Evolutionary conservation across 2,888 invertebrate genomes (phyloP).

Genomic region (Ctenicera cuprea): DNA sequence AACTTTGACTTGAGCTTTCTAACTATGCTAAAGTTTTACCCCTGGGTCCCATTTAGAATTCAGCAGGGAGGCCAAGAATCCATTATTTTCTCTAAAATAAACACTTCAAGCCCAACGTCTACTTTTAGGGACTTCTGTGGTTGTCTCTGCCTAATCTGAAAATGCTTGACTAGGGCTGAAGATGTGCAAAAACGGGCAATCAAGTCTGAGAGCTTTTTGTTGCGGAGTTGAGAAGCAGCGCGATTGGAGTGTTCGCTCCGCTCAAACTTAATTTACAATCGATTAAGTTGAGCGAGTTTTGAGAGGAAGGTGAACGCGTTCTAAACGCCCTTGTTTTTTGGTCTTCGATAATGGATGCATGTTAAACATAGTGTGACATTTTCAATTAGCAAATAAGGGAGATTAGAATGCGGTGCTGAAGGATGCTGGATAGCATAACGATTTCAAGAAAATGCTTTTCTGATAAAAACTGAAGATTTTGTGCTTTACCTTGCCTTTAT

Average conservation of each 20-base stretch:
- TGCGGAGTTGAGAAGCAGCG: slow-evolving; percentile 30
- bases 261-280: slow-evolving; percentile 40
- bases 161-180: slow-evolving; percentile 32
- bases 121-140: slow-evolving; percentile 24
- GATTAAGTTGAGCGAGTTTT: slow-evolving; percentile 35
- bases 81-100: slow-evolving; percentile 16
- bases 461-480: no score
- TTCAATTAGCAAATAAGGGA: slow-evolving; percentile 22
- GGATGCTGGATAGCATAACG: neutral
- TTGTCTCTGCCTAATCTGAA: slow-evolving; percentile 27
- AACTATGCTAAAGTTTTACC: neutral
- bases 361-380: slow-evolving; percentile 30
- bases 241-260: slow-evolving; percentile 33
- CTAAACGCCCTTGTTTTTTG: slow-evolving; percentile 28
- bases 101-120: slow-evolving; percentile 9
- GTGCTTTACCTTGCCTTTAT: no score
- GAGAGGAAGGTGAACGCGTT: slow-evolving; percentile 31
- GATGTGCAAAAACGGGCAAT: slow-evolving; percentile 35
- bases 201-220: slow-evolving; percentile 39
- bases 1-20: neutral
- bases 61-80: neutral
- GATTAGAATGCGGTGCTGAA: slow-evolving; percentile 1
- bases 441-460: neutral
- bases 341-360: slow-evolving; percentile 16
- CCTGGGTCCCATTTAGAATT: neutral